A percentile compares a stretch with the other conserved stretches of the same genome.
Conservation (phyloP, 2,888 invertebrate genomes). For the Nomada fucata region DNA sequence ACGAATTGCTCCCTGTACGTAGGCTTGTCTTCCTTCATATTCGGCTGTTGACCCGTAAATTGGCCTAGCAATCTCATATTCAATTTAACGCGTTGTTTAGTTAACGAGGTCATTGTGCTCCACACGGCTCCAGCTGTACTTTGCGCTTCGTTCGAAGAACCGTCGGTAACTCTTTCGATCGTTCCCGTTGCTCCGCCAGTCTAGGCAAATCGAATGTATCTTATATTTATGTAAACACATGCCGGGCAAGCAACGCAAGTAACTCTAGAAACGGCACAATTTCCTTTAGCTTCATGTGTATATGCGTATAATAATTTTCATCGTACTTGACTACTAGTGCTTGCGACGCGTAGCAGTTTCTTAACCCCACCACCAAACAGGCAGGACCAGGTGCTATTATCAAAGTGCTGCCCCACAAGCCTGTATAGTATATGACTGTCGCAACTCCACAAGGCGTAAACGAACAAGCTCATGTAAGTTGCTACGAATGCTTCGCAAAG, state of each 20-base stretch:
- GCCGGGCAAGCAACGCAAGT: not conserved
- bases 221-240: no score
- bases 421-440: constrained; percentile 97
- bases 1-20: constrained; percentile 98
- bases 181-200: constrained; percentile 85
- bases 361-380: constrained; percentile 97
- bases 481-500: constrained; percentile 97
- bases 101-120: constrained; percentile 89
- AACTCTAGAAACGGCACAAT: no score
- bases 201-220: constrained; percentile 20
- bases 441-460: constrained; percentile 96
- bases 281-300: no score
- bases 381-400: constrained; percentile 91
- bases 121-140: constrained; percentile 83
- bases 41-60: constrained; percentile 85
- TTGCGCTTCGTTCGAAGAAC: constrained; percentile 80
- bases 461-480: constrained; percentile 95
- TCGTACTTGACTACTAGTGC: constrained; percentile 83
- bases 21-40: constrained; percentile 95
- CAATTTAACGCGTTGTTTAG: constrained; percentile 94
- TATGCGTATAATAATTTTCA: no score
- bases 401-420: constrained; percentile 93
- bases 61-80: constrained; percentile 95
- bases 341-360: constrained; percentile 92
- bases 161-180: constrained; percentile 84